Conservation (phyloP, 2,888 invertebrate genomes). For the Cephonodes hylas region DNA sequence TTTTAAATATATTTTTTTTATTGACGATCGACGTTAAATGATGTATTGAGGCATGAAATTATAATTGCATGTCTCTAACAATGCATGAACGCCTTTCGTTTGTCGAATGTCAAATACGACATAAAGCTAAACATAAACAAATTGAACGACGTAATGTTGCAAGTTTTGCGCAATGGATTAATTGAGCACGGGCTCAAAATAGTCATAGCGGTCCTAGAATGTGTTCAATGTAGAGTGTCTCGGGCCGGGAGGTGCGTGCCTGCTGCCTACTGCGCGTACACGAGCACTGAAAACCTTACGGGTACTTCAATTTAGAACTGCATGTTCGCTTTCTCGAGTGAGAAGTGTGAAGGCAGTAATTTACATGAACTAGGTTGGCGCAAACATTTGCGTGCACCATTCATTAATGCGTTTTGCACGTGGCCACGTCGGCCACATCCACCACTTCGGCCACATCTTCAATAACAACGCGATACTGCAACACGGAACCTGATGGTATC, state of each 20-base stretch:
- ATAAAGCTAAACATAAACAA: not conserved
- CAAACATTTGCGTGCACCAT: constrained; percentile 1
- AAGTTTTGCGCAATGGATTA: not conserved
- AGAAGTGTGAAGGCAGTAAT: not conserved
- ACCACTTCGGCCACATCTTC: not conserved
- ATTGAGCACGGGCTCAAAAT: not conserved
- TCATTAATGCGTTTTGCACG: constrained; percentile 6
- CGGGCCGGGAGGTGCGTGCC: no score
- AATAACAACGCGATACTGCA: no score
- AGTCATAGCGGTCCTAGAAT: not conserved
- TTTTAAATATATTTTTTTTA: no score
- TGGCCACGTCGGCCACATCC: not conserved
- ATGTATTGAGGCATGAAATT: not conserved
- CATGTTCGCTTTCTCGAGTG: not conserved
- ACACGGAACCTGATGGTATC: not conserved
- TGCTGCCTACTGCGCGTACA: not conserved
- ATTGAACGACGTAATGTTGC: not conserved
- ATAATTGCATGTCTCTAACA: no score
- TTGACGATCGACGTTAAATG: no score
- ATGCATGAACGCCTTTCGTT: not conserved
- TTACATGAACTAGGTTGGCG: constrained; percentile 6
- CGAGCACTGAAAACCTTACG: not conserved
- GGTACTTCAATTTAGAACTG: not conserved
- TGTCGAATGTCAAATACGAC: no score
- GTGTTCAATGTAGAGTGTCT: not conserved